Evolutionary conservation across 35 echinoderm and acorn worm species (phyloP), one percentile per base, ranked within the genome.

Genomic region (Heliocidaris erythrogramma): DNA sequence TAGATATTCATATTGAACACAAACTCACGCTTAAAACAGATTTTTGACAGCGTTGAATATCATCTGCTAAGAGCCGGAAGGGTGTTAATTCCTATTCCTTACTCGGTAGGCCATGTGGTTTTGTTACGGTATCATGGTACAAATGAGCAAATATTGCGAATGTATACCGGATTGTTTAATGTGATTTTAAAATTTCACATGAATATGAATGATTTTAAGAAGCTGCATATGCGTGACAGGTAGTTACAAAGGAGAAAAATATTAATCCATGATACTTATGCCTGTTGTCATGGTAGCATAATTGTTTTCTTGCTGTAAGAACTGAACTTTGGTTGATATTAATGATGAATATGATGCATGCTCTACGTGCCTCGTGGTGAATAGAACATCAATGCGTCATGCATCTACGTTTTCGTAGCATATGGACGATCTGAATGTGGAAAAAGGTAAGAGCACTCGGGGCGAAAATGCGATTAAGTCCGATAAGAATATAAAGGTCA

Each of bases 381-480:
- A 78, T 7, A 24, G 65, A 78, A 78, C 27, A 8, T 78, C 18
- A 21, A 78, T 78, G 65, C 65, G 65, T 78, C 65, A 78, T 78
- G n/a, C 21, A 78, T 56, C 10, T 56, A 78, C 27, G 65, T 78
- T 78, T 78, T n/a, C 65, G 27, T 78, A 78, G 65, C 65, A 78
- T 78, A 78, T 78, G 65, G 65, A 78, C 65, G 65, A 78, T 78
- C 5, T 78, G 65, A 78, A 78, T 27, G 65, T 24, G 17, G 65
- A n/a, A 78, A 27, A 10, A 78, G 65, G 65, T 78, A 78, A 78
- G 65, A 78, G 65, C 65, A 78, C 65, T 78, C 27, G 65, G 65
- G 65, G 65, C 65, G 52, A 78, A 78, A 78, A 78, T 78, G 65
- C 65, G 65, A 78, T 78, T 78, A 78, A 78, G 65, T 78, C 65